These are phyloP conservation scores for Pluvianellus socialis DNA, from an alignment of 2,113 vertebrate genomes.

Conservation along the genomic window DNA sequence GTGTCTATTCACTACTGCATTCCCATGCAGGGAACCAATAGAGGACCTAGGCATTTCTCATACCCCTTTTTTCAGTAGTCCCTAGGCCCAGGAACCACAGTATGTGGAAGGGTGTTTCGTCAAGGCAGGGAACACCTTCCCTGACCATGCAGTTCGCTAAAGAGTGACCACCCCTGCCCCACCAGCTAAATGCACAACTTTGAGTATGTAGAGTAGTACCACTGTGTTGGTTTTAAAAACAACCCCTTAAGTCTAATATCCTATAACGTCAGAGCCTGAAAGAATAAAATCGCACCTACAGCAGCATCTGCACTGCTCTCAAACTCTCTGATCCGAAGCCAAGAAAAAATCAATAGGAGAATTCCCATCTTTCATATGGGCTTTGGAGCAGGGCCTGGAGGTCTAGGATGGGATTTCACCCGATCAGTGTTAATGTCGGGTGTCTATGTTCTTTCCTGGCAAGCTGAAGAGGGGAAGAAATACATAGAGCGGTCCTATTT, in stretches of 20 bases:
- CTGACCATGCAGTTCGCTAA: neutral
- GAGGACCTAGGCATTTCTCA: neutral
- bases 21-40: neutral
- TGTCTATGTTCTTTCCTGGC: neutral
- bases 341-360: conserved; percentile 34
- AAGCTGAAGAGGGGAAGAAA: neutral
- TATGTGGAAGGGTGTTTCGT: neutral
- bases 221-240: neutral
- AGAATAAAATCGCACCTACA: neutral
- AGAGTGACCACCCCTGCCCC: neutral
- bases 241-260: neutral
- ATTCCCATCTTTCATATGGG: conserved; percentile 16
- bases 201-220: neutral
- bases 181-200: neutral
- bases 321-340: conserved; percentile 31
- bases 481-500: neutral
- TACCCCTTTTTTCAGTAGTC: neutral
- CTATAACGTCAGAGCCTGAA: neutral
- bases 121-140: neutral
- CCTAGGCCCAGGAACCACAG: neutral
- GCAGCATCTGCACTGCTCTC: neutral
- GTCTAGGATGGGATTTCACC: neutral
- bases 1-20: neutral
- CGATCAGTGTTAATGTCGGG: neutral
- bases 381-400: conserved; percentile 36